Conservation (phyloP, 2,797 vertebrate species). For the Orestias chungarensis region DNA sequence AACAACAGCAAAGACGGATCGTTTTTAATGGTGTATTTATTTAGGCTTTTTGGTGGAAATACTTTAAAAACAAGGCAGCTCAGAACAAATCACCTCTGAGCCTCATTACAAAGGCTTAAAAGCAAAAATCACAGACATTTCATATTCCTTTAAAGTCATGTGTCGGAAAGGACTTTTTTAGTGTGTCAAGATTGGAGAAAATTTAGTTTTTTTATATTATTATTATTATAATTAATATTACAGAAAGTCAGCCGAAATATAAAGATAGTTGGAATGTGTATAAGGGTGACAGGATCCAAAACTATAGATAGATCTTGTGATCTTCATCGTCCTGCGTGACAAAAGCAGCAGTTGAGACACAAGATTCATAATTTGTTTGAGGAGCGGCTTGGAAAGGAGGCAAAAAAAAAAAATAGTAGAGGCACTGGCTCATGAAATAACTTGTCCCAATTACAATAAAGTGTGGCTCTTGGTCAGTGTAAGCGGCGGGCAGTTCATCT, state of each 20-base stretch:
- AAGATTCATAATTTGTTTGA: conserved; percentile 54
- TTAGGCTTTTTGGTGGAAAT: not conserved
- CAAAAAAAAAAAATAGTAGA: conserved; percentile 64
- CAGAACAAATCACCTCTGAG: conserved; percentile 8
- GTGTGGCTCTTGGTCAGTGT: conserved; percentile 86
- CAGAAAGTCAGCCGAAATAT: conserved; percentile 1
- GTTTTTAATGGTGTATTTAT: conserved; percentile 11
- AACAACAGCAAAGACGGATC: conserved; percentile 7
- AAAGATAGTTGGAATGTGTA: conserved; percentile 31
- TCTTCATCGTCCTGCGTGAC: conserved; percentile 37
- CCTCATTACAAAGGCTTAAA: conserved; percentile 21
- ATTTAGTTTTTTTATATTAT: conserved; percentile 23
- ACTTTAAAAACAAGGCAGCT: not conserved
- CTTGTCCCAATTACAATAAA: conserved; percentile 89
- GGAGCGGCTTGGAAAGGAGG: conserved; percentile 38
- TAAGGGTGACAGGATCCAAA: conserved; percentile 22
- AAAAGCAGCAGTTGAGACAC: conserved; percentile 41
- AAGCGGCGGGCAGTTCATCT: conserved; percentile 84
- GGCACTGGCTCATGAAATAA: conserved; percentile 83
- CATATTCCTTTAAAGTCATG: conserved; percentile 18
- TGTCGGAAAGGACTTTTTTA: conserved; percentile 30
- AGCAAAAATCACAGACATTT: conserved; percentile 27
- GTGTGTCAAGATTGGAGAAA: conserved; percentile 33
- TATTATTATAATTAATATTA: too few species aligned
- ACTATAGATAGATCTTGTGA: conserved; percentile 30